Evolutionary conservation across 2,113 vertebrate species (phyloP).

Genomic region (Neodon shergylaensis): DNA sequence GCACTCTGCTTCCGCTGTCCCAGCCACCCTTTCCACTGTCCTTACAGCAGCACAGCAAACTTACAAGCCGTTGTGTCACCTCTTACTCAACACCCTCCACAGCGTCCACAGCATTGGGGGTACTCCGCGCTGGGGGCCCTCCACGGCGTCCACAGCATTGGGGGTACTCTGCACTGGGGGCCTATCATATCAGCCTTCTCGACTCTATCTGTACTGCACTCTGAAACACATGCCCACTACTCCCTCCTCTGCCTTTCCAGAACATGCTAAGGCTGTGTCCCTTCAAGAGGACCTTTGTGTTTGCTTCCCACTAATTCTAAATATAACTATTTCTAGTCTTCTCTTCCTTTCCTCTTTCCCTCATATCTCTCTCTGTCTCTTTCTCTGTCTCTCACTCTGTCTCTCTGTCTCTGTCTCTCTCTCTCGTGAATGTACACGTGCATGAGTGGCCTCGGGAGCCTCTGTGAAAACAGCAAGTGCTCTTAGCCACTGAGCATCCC

Average conservation of each 20-base stretch:
- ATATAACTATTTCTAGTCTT: background rate
- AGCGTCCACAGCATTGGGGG: no score
- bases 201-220: no score
- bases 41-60: no score
- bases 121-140: background rate
- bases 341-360: background rate
- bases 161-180: no score
- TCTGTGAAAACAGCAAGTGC: background rate
- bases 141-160: no score
- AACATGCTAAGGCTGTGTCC: background rate
- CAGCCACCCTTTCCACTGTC: no score
- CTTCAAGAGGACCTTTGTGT: background rate
- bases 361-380: no score
- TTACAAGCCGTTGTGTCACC: background rate
- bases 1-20: no score
- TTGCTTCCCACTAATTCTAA: background rate
- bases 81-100: background rate
- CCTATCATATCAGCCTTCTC: background rate
- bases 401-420: no score
- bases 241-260: background rate
- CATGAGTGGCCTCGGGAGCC: background rate
- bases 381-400: accelerated
- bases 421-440: no score
- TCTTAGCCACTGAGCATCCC: background rate
- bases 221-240: background rate